Conservation (phyloP, 2,888 invertebrate species). For the Beris morrisii region DNA sequence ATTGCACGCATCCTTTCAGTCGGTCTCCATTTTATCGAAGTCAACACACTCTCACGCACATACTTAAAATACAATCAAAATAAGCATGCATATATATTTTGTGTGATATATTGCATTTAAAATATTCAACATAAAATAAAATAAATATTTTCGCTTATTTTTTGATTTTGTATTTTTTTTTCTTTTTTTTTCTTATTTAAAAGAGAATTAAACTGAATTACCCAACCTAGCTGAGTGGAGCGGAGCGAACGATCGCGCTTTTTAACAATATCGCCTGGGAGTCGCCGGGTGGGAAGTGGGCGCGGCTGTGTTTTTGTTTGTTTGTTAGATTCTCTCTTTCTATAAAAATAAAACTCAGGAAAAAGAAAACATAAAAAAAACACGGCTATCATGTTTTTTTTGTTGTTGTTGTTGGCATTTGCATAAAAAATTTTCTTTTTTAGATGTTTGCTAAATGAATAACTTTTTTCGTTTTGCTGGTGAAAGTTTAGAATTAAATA, state of each 20-base stretch:
- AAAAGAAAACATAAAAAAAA: conserved; percentile 18
- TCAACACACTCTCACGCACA: too few species aligned
- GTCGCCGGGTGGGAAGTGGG: conserved; percentile 19
- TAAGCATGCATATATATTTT: too few species aligned
- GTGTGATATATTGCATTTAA: background rate
- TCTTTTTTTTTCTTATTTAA: conserved; percentile 24
- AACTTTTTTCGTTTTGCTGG: too few species aligned
- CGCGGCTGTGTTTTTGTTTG: conserved; percentile 18
- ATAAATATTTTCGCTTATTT: background rate
- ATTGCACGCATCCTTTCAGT: too few species aligned
- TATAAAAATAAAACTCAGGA: conserved; percentile 18
- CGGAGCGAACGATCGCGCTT: conserved; percentile 25
- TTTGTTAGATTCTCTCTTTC: conserved; percentile 25
- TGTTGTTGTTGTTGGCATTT: too few species aligned
- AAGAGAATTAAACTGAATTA: conserved; percentile 25
- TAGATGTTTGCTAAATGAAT: too few species aligned
- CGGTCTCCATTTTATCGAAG: too few species aligned
- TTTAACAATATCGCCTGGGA: conserved; percentile 26
- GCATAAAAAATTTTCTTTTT: too few species aligned
- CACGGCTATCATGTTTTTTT: conserved; percentile 20
- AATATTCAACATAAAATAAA: background rate
- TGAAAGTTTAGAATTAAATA: conserved; percentile 10
- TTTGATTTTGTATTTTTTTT: conserved; percentile 5
- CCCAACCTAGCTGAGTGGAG: conserved; percentile 26
- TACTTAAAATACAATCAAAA: too few species aligned